A percentile compares a stretch with the other conserved stretches of the same genome.
Evolutionary conservation across 1,140 invertebrate species (phyloP).

Genomic region (Laodelphax striatellus): DNA sequence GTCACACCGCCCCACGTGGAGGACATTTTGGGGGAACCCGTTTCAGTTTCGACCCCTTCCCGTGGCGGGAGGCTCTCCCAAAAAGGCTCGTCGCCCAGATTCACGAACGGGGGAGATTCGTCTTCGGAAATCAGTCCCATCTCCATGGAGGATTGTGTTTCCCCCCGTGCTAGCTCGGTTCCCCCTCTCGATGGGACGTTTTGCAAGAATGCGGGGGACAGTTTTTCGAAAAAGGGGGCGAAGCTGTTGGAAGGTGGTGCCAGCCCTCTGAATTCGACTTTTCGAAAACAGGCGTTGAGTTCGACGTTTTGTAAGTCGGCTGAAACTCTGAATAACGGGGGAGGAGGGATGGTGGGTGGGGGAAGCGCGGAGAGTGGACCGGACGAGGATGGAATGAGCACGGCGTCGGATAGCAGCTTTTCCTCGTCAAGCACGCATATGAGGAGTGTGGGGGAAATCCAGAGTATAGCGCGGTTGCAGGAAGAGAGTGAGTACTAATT

Average conservation of each 20-base stretch:
- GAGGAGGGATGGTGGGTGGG: background rate
- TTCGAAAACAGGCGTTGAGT: background rate
- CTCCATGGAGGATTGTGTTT: no score
- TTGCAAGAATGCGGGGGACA: no score
- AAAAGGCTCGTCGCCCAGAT: no score
- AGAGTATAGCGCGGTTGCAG: background rate
- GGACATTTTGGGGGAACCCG: no score
- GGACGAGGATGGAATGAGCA: background rate
- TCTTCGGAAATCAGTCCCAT: no score
- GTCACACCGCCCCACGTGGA: no score
- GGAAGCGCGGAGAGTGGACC: background rate
- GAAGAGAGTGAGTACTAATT: conserved; percentile 1
- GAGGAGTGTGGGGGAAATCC: background rate
- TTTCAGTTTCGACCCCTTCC: no score
- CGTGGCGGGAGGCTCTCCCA: no score
- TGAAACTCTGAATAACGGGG: background rate
- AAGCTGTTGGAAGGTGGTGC: background rate
- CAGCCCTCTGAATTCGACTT: background rate
- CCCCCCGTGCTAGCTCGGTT: no score
- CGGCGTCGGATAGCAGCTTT: conserved; percentile 5
- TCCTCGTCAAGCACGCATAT: background rate
- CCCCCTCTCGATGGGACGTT: no score
- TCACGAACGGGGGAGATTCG: no score
- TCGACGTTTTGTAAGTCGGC: background rate
- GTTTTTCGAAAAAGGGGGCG: no score